Percentiles rank a stretch among this genome's conserved stretches.
Conservation (phyloP, 2,113 vertebrate genomes). For the Podarcis cretensis region DNA sequence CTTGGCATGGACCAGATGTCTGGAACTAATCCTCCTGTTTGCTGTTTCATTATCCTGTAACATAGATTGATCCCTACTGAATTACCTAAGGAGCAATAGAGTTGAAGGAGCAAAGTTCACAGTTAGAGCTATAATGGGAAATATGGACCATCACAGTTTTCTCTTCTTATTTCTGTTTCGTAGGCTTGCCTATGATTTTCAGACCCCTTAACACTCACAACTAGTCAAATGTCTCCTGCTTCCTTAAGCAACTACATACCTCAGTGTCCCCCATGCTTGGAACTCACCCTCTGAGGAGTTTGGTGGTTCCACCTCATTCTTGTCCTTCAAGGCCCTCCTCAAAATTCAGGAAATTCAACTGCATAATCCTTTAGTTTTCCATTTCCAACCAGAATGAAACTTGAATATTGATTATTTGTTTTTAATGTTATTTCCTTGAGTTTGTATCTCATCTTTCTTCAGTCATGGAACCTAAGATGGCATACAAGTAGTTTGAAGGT, state of each 20-base stretch:
- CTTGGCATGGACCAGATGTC: conserved; percentile 22
- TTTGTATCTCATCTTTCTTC: no score
- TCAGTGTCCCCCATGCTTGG: background rate
- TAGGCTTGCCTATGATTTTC: background rate
- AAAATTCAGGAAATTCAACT: background rate
- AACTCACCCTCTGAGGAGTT: background rate
- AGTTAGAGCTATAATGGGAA: no score
- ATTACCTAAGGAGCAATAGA: background rate
- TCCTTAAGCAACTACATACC: background rate
- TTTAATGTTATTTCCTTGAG: no score
- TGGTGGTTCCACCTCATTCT: background rate
- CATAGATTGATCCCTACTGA: conserved; percentile 18
- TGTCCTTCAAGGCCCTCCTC: background rate
- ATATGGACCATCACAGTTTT: background rate
- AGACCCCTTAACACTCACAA: background rate
- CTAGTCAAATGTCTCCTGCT: background rate
- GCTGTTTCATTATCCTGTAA: conserved; percentile 1
- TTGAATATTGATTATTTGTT: background rate
- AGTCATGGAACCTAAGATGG: no score
- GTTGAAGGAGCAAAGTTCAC: background rate
- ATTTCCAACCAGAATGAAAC: background rate
- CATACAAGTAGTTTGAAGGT: no score
- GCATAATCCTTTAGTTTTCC: background rate
- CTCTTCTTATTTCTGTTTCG: background rate
- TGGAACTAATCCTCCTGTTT: conserved; percentile 28